Base-by-base conservation (phyloP, 2,797 vertebrate genomes). In the Mycteria americana region DNA sequence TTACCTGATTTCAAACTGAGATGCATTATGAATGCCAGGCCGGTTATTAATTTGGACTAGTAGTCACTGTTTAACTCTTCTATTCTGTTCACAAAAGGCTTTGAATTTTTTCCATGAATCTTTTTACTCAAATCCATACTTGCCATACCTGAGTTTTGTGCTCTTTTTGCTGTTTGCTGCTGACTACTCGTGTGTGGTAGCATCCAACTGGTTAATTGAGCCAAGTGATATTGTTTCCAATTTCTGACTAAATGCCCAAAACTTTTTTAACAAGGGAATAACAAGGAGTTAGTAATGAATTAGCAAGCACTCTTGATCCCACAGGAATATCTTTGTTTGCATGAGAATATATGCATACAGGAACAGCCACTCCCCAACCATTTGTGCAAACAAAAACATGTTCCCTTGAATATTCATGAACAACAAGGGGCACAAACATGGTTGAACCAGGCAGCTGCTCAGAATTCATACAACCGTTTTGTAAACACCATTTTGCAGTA, bases 371-470 rank as follows among this genome's bases (percentile, higher is more conserved):
- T 96, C 85, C 96, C 89, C 82, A 86, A 73, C 62, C 85, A 79
- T 96, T 97, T 92, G 73, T 81, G 89, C 87, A 96, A 96, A 94
- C 73, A 90, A 88, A 94, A 96, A 81, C 92, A 93, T 78, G 79
- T 95, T 94, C 4, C 9, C 35, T 73, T 97, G 95, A 95, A 97
- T 97, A 96, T 97, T 97, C 92, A 97, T 96, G 85, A 96, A 56
- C 78, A 88, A 67, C 73, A 25, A 81, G 79, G 89, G 90, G 64
- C 92, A 89, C 92, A 83, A 92, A 84, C 65, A 19, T 1, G 64
- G 87, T 23, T 89, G 91, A 97, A 90, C 89, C 85, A 63, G 96
- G 54, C 96, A 97, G 92, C 85, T 95, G 94, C 94, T 93, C 65
- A 21, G 89, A 94, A 97, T 94, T 94, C 80, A 59, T 25, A 18